phyloP scores from a whole-genome alignment of 2,888 invertebrate species.

The Pyrrhosoma nymphula region DNA sequence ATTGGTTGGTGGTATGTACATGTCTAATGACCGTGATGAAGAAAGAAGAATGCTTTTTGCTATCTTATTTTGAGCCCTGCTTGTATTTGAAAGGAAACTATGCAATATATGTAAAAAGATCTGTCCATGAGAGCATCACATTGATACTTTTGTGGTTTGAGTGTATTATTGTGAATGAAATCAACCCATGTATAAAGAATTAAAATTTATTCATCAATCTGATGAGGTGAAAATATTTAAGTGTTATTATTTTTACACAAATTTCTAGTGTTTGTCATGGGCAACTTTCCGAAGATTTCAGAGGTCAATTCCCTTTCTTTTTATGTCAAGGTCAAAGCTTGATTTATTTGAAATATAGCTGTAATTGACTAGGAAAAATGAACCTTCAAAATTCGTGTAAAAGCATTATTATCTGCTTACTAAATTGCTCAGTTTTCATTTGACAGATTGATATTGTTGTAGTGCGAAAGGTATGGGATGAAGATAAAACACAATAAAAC shows the following conservation, averaged over 20 bases:
- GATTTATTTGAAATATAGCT: no score
- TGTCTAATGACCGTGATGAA: conserved; percentile 30
- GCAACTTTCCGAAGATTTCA: neutral
- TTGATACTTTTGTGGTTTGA: conserved; percentile 66
- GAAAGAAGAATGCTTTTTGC: conserved; percentile 59
- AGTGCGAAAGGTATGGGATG: no score
- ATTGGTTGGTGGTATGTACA: conserved; percentile 37
- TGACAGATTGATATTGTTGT: no score
- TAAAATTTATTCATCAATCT: conserved; percentile 57
- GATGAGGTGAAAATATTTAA: neutral
- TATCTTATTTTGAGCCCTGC: conserved; percentile 60
- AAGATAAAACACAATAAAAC: no score
- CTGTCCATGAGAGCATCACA: conserved; percentile 62
- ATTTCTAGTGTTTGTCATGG: neutral
- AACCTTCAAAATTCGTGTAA: no score
- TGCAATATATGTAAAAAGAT: conserved; percentile 66
- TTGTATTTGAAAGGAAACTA: conserved; percentile 48
- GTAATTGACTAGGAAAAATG: no score
- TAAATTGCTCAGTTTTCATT: no score
- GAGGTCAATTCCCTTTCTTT: no score
- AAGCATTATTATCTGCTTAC: no score
- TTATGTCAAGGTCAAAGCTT: no score
- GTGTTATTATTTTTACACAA: neutral
- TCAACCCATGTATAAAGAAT: conserved; percentile 56
- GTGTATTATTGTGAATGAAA: conserved; percentile 55